Evolutionary conservation across 2,888 invertebrate species (phyloP).

Genomic region (Epistrophella euchroma): DNA sequence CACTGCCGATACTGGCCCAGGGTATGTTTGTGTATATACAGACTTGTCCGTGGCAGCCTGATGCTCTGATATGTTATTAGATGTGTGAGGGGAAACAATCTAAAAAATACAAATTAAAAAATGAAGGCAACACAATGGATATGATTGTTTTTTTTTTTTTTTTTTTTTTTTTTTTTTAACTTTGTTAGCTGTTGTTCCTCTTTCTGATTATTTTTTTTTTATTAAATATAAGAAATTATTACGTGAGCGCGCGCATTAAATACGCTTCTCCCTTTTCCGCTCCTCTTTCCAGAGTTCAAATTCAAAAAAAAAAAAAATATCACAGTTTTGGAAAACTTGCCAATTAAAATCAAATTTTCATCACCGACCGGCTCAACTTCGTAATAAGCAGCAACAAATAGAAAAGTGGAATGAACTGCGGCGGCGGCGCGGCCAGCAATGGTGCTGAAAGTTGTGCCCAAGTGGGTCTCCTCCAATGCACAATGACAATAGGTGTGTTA

Average conservation of each 20-base stretch:
- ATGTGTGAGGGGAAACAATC: not conserved
- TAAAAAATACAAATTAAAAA: constrained; percentile 25
- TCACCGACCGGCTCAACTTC: constrained; percentile 34
- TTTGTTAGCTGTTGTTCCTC: constrained; percentile 2
- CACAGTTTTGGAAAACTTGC: constrained; percentile 46
- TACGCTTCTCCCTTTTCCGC: constrained; percentile 24
- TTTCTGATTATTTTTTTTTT: constrained; percentile 22
- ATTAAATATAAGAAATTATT: constrained; percentile 50
- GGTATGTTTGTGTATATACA: not conserved
- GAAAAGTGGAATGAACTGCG: constrained; percentile 56
- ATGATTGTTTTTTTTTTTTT: constrained; percentile 41
- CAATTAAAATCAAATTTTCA: constrained; percentile 75
- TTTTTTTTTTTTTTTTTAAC: constrained; percentile 41
- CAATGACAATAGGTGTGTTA: not conserved
- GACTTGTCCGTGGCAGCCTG: constrained; percentile 32
- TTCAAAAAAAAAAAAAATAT: not conserved
- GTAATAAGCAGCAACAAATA: not conserved
- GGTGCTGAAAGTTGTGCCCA: constrained; percentile 56
- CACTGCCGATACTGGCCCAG: not conserved
- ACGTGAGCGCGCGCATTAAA: constrained; percentile 67
- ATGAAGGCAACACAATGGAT: constrained; percentile 36
- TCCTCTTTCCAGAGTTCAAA: not conserved
- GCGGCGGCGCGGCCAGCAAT: constrained; percentile 6
- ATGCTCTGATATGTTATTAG: constrained; percentile 67
- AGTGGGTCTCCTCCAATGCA: constrained; percentile 7